These are phyloP conservation scores for Nebria brevicollis DNA, from an alignment of 2,888 invertebrate species.

Conservation along the genomic window DNA sequence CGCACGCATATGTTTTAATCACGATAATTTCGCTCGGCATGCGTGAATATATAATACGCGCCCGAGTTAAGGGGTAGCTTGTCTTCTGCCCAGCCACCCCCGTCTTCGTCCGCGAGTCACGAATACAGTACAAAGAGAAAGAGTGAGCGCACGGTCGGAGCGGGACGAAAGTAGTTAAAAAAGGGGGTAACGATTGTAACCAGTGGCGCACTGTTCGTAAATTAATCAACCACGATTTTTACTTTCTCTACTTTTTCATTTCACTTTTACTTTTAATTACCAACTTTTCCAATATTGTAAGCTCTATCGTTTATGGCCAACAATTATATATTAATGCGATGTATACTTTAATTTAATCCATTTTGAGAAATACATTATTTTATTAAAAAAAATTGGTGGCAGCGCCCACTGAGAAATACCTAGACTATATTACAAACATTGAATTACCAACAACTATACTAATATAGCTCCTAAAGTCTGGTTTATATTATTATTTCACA, in stretches of 20 bases:
- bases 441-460: too few species aligned
- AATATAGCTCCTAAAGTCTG: too few species aligned
- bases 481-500: too few species aligned
- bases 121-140: slow-evolving; percentile 23
- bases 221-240: slow-evolving; percentile 13
- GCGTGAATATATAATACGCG: slow-evolving; percentile 39
- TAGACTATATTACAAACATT: too few species aligned
- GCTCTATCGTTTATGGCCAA: neutral
- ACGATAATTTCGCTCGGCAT: slow-evolving; percentile 41
- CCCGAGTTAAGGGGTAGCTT: slow-evolving; percentile 14
- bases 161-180: slow-evolving; percentile 54
- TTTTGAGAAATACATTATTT: neutral
- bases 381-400: neutral
- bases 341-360: too few species aligned
- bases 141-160: slow-evolving; percentile 26
- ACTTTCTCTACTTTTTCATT: neutral
- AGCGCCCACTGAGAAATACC: neutral
- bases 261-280: neutral
- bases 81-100: slow-evolving; percentile 14
- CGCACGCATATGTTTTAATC: slow-evolving; percentile 34
- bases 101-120: slow-evolving; percentile 3
- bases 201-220: slow-evolving; percentile 42
- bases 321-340: too few species aligned
- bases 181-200: slow-evolving; percentile 56
- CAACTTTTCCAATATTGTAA: neutral